A percentile compares a stretch with the other conserved stretches of the same genome.
Conservation (phyloP, 1,140 invertebrate species). For the Drosophila nigromelanica region DNA sequence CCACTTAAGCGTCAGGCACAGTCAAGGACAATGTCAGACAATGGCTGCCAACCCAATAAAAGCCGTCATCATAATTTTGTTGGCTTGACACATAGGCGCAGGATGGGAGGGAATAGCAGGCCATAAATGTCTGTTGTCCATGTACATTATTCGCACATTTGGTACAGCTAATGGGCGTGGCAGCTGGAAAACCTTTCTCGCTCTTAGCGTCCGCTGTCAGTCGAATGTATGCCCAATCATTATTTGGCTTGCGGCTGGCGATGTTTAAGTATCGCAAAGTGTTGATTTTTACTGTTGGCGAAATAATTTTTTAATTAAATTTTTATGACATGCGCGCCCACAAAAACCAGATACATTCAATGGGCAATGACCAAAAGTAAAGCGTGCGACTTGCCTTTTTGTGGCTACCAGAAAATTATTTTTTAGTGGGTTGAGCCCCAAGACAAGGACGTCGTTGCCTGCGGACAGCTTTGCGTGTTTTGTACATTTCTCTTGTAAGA, state of each 20-base stretch:
- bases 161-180: slow-evolving; percentile 68
- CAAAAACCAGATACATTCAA: slow-evolving; percentile 23
- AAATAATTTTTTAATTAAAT: slow-evolving; percentile 82
- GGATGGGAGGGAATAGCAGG: slow-evolving; percentile 39
- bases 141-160: slow-evolving; percentile 77
- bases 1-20: slow-evolving; percentile 6
- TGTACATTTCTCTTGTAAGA: slow-evolving; percentile 61
- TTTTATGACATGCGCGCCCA: slow-evolving; percentile 69
- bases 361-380: slow-evolving; percentile 37
- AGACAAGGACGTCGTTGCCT: slow-evolving; percentile 40
- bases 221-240: slow-evolving; percentile 69
- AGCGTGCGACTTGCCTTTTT: slow-evolving; percentile 47
- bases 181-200: slow-evolving; percentile 19
- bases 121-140: slow-evolving; percentile 71
- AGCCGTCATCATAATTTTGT: slow-evolving; percentile 77
- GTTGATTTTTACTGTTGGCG: slow-evolving; percentile 74
- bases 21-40: slow-evolving; percentile 45
- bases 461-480: slow-evolving; percentile 61
- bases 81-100: slow-evolving; percentile 53
- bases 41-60: slow-evolving; percentile 68
- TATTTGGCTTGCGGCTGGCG: slow-evolving; percentile 56
- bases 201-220: slow-evolving; percentile 29
- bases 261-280: slow-evolving; percentile 43
- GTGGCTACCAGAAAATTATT: slow-evolving; percentile 23
- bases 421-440: slow-evolving; percentile 21